phyloP scores from a whole-genome alignment of 2,888 invertebrate genomes.

The Drosophila anomelani region DNA sequence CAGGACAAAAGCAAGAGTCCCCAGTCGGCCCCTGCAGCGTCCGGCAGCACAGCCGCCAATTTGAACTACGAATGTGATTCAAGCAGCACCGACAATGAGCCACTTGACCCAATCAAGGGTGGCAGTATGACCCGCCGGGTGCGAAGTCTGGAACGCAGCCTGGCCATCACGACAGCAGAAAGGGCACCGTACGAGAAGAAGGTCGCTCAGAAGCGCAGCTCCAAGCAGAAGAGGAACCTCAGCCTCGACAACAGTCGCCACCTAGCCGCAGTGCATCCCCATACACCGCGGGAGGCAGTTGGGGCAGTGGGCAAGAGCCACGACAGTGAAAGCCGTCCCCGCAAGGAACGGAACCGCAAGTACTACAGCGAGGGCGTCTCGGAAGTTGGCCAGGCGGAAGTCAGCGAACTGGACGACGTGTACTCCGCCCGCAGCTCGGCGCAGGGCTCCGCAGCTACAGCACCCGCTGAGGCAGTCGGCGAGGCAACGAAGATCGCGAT shows the following conservation, averaged over 20 bases:
- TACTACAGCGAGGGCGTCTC: constrained; percentile 59
- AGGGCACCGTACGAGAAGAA: constrained; percentile 64
- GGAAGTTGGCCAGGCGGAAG: constrained; percentile 21
- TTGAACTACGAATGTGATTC: constrained; percentile 61
- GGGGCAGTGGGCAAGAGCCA: constrained; percentile 23
- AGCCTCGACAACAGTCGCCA: constrained; percentile 79
- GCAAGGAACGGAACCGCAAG: constrained; percentile 60
- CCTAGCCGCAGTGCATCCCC: constrained; percentile 17
- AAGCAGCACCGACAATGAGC: constrained; percentile 81
- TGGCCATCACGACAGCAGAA: constrained; percentile 42
- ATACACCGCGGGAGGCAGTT: constrained; percentile 25
- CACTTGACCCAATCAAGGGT: constrained; percentile 55
- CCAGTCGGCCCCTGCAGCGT: constrained; percentile 2
- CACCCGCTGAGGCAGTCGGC: constrained; percentile 45
- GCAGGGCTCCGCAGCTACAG: constrained; percentile 62
- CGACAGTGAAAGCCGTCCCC: constrained; percentile 32
- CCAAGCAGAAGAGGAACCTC: constrained; percentile 82
- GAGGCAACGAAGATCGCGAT: constrained; percentile 81
- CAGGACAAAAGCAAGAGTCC: constrained; percentile 57
- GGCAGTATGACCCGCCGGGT: constrained; percentile 73
- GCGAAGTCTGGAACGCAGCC: constrained; percentile 81
- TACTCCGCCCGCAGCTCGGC: constrained; percentile 70
- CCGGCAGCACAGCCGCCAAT: constrained; percentile 15
- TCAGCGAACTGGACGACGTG: constrained; percentile 66
- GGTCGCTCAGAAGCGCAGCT: constrained; percentile 72